A percentile compares a stretch with the other conserved stretches of the same genome.
Evolutionary conservation across 2,888 invertebrate genomes (phyloP).

Genomic region (Hedya salicella): DNA sequence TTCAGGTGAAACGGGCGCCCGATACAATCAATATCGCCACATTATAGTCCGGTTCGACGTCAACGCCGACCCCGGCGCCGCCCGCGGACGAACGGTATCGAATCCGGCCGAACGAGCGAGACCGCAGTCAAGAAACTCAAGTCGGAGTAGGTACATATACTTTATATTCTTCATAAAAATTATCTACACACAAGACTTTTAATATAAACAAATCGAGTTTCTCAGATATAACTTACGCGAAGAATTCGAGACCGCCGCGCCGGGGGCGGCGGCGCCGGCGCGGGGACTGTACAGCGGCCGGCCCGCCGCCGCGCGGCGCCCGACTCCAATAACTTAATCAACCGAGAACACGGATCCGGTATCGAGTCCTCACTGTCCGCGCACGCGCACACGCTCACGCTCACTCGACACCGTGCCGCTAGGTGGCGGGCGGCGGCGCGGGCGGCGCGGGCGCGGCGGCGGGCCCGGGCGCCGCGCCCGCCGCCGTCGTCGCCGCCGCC

Average conservation of each 20-base stretch:
- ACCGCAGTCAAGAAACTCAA: conserved; percentile 65
- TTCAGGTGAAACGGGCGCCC: conserved; percentile 42
- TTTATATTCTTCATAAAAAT: conserved; percentile 83
- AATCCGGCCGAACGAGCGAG: conserved; percentile 39
- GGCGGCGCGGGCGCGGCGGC: conserved; percentile 50
- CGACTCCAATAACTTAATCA: conserved; percentile 61
- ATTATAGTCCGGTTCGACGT: conserved; percentile 35
- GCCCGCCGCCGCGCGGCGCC: conserved; percentile 44
- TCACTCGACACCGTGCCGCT: conserved; percentile 48
- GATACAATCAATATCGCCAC: too few relatives aligned
- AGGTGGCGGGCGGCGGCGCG: conserved; percentile 58
- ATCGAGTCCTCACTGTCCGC: not conserved
- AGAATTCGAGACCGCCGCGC: conserved; percentile 58
- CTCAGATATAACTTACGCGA: conserved; percentile 75
- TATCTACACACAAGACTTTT: conserved; percentile 83
- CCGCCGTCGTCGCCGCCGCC: conserved; percentile 63
- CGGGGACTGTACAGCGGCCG: conserved; percentile 49
- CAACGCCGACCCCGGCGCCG: conserved; percentile 42
- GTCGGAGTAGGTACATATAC: conserved; percentile 78
- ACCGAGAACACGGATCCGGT: conserved; percentile 43
- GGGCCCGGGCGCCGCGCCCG: conserved; percentile 64
- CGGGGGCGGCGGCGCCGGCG: conserved; percentile 47
- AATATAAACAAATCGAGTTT: conserved; percentile 78
- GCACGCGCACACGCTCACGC: conserved; percentile 16
- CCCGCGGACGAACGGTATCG: conserved; percentile 20